Percentiles rank a stretch among this genome's conserved stretches.
These are phyloP conservation scores for Pyrocephalus nanus DNA, from an alignment of 2,797 vertebrate species.

Conservation along the genomic window DNA sequence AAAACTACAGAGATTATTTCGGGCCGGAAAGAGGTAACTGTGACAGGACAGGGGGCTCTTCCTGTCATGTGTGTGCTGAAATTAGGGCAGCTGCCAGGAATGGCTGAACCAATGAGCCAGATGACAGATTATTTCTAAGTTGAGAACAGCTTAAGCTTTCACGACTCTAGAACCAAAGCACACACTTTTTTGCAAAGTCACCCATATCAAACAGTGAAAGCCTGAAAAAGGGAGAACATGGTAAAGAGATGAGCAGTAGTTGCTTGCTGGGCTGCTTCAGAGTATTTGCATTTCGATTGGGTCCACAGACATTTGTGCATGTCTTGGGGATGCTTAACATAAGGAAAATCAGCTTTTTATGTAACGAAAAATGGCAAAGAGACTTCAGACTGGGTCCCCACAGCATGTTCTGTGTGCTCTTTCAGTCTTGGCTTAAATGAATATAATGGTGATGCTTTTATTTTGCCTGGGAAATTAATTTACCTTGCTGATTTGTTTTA, in stretches of 20 bases:
- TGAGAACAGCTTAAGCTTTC: background rate
- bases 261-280: background rate
- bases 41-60: background rate
- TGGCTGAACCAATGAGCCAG: background rate
- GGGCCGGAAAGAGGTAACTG: background rate
- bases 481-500: background rate
- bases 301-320: fast-evolving
- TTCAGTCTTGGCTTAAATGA: background rate
- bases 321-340: background rate
- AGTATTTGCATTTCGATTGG: background rate
- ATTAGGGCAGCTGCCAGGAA: background rate
- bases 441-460: background rate
- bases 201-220: background rate
- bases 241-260: background rate
- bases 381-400: background rate
- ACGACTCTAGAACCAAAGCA: background rate
- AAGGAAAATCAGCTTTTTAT: background rate
- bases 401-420: background rate
- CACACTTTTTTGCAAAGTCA: background rate
- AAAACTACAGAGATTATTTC: background rate
- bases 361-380: background rate
- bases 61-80: background rate
- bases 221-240: background rate
- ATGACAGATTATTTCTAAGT: background rate
- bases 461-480: background rate